Conservation (phyloP, 2,113 vertebrate genomes). For the Penelope pileata region DNA sequence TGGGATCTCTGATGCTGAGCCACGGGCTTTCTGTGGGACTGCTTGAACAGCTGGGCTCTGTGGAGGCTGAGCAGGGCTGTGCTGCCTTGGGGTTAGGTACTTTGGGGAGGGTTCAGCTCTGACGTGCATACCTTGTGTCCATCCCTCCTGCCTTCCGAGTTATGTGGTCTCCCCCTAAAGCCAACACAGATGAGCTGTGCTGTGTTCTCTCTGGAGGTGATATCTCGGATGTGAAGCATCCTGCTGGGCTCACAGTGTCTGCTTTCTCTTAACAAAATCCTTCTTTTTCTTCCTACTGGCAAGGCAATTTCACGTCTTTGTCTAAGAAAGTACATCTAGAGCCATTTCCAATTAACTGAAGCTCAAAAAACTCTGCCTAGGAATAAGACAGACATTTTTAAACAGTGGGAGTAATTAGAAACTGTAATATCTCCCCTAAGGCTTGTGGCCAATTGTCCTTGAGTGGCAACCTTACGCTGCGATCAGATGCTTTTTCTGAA, state of each 20-base stretch:
- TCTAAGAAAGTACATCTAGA: neutral
- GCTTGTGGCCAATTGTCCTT: constrained; percentile 41
- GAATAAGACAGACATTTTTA: neutral
- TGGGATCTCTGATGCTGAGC: neutral
- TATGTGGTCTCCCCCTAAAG: neutral
- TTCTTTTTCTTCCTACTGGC: neutral
- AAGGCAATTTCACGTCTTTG: neutral
- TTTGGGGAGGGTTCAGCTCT: accelerated
- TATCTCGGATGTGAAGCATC: constrained; percentile 28
- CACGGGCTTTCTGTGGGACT: neutral
- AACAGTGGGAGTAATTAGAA: constrained; percentile 47
- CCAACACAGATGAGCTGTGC: neutral
- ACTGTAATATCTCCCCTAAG: neutral
- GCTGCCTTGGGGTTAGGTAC: neutral
- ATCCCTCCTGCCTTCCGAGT: neutral
- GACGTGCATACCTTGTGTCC: neutral
- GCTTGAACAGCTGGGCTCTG: neutral
- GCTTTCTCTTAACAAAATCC: neutral
- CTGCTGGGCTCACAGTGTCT: neutral
- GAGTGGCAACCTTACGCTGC: neutral
- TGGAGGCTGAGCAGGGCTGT: neutral
- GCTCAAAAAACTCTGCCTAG: neutral
- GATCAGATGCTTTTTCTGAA: neutral
- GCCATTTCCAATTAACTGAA: neutral
- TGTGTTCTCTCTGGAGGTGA: neutral